Base-by-base conservation (phyloP, 2,113 vertebrate genomes). In the Notiomystis cincta region DNA sequence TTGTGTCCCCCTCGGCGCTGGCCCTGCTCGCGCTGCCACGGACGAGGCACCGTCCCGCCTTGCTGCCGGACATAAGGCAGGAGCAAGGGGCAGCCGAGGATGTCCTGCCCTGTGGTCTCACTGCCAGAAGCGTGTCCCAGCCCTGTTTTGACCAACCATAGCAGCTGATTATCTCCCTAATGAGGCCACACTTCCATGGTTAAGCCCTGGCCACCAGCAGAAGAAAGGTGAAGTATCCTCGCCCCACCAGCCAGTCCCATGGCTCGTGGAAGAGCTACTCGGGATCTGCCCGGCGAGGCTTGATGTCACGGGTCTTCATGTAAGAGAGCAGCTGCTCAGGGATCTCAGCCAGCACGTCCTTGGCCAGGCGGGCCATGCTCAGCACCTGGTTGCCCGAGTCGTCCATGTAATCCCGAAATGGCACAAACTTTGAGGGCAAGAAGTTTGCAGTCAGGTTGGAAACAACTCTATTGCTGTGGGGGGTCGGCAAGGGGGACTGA, bases 301-400 rank as follows among this genome's bases (percentile, higher is more conserved):
- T 99, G 89, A 99, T 98, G 90, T 98, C 98, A 13, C 97, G 97
- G 82, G 98, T 98, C 95, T 99, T 99, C 99, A 99, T 99, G 75
- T 99, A 99, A 77, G 99, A 99, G 57, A 99, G 98, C 82, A 99
- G 98, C 98, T 99, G 99, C 94, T 99, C 99, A 0, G 99, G 99
- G 94, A 99, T 99, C 98, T 99, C 99, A 0, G 99, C 99, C 82
- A 99, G 98, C 82, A 99, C 99, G 0, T 99, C 99, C 92, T 99
- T 99, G 56, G 99, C 99, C 96, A 99, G 98, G 23, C 99, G 98
- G 42, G 99, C 99, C 99, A 99, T 99, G 98, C 99, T 99, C 92
- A 99, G 98, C 66, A 99, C 99, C 94, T 99, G 99, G 97, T 99
- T 99, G 72, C 99, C 99, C 0, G 99, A 99, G 89, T 98, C 98